Evolutionary conservation across 2,797 vertebrate genomes (phyloP), one percentile per base, ranked within the genome.

Genomic region (Botia kubotai): DNA sequence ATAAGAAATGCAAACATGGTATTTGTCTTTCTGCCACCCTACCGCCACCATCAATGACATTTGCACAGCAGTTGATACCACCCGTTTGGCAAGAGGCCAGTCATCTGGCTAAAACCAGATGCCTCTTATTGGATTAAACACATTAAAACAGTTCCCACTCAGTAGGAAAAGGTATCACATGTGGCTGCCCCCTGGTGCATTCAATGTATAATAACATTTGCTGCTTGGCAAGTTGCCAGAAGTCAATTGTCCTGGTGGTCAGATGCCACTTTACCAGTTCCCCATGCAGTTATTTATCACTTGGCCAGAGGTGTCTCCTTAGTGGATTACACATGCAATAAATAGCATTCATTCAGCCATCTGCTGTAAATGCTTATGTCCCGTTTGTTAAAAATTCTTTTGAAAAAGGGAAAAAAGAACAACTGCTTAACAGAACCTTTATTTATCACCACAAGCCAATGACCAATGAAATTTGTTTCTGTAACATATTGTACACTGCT

Each of bases 121-220:
- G 55, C 36, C 71, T 60, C 36, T 73, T 73, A 60, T 55, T 73
- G 72, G 55, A 73, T 73, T 73, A 73, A 73, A 73, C 14, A 60
- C 36, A 60, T 73, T 73, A 60, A 73, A 73, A 55, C 7, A 23
- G 36, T 73, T 60, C 36, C 36, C 43, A 46, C 55, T 26, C 36
- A 26, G 72, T 60, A 17, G 72, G 72, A 36, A 26, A 36, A 46
- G 43, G 13, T 60, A 60, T 73, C 72, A 21, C 55, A 73, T 73
- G 36, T 60, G 72, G 36, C 19, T 73, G 72, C 55, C 72, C 71
- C 72, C 72, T 60, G 17, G 33, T 60, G 55, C 55, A 58, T 60
- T 46, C 36, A 73, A 11, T 73, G 72, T 21, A 60, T 73, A 36
- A 60, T 60, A 73, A 36, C 55, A 60, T 12, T 73, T 73, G 43